These are phyloP conservation scores for Polydrusus cervinus DNA, from an alignment of 2,888 invertebrate species.

Conservation along the genomic window DNA sequence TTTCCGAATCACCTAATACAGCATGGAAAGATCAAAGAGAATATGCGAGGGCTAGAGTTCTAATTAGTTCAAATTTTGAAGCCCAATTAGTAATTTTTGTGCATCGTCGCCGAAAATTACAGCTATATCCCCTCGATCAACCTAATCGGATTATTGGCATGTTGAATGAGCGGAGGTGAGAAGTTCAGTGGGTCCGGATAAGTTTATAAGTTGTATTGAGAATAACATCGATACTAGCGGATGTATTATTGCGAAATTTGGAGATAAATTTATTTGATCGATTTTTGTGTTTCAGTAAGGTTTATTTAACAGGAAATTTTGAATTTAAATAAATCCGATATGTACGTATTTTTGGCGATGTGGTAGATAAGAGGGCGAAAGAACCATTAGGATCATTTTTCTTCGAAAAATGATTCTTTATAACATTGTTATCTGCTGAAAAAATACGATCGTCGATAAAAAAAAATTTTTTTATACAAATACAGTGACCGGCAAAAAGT, in stretches of 20 bases:
- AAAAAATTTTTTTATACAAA: no score
- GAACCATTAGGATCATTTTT: no score
- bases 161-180: not conserved
- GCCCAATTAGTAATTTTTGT: not conserved
- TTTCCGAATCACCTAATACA: not conserved
- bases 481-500: no score
- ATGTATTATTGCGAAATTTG: not conserved
- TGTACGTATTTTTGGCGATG: no score
- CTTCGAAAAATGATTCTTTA: no score
- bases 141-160: constrained; percentile 1
- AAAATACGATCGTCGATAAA: no score
- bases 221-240: not conserved
- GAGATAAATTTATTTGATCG: no score
- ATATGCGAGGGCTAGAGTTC: not conserved
- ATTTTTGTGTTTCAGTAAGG: no score
- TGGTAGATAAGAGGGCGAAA: no score
- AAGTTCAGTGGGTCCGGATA: not conserved
- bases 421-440: no score
- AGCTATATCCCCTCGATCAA: not conserved
- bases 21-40: constrained; percentile 2
- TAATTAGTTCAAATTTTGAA: not conserved
- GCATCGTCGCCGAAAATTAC: not conserved
- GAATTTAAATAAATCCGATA: no score
- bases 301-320: no score
- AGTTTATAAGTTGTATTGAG: not conserved